Conservation (phyloP, 2,888 invertebrate species). For the Agapetus fuscipes region DNA sequence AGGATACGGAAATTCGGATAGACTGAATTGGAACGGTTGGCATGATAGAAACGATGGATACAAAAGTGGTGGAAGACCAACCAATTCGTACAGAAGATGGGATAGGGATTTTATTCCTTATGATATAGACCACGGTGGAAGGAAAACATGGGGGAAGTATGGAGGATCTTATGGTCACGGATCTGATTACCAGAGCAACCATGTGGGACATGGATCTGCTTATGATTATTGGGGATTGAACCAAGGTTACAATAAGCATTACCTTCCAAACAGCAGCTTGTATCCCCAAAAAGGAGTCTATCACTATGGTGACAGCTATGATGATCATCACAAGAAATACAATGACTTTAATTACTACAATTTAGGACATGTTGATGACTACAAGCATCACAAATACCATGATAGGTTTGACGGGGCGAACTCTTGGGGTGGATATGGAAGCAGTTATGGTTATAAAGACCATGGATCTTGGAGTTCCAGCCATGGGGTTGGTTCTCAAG, state of each 20-base stretch:
- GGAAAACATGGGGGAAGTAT: conserved; percentile 48
- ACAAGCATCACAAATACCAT: too few species aligned
- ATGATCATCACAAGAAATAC: conserved; percentile 11
- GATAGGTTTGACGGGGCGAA: background rate
- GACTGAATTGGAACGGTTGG: conserved; percentile 27
- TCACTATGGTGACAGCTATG: conserved; percentile 9
- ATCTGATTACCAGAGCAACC: conserved; percentile 33
- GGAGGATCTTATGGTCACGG: conserved; percentile 50
- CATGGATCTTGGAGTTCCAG: conserved; percentile 2
- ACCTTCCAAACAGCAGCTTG: conserved; percentile 15
- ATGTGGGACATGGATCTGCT: conserved; percentile 31
- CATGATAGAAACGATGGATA: conserved; percentile 24
- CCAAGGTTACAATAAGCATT: conserved; percentile 24
- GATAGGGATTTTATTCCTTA: conserved; percentile 45
- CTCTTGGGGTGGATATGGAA: conserved; percentile 4
- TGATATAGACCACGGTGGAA: conserved; percentile 38
- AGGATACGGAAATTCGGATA: conserved; percentile 27
- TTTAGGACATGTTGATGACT: conserved; percentile 29
- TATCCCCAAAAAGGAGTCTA: conserved; percentile 16
- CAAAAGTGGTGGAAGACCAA: conserved; percentile 15
- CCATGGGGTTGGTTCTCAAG: conserved; percentile 3
- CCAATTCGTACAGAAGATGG: conserved; percentile 26
- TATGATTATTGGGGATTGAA: conserved; percentile 45
- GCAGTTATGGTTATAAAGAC: conserved; percentile 7
- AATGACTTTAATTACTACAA: conserved; percentile 34